These are phyloP conservation scores for Acleris emargana DNA, from an alignment of 2,888 invertebrate genomes.

Conservation along the genomic window DNA sequence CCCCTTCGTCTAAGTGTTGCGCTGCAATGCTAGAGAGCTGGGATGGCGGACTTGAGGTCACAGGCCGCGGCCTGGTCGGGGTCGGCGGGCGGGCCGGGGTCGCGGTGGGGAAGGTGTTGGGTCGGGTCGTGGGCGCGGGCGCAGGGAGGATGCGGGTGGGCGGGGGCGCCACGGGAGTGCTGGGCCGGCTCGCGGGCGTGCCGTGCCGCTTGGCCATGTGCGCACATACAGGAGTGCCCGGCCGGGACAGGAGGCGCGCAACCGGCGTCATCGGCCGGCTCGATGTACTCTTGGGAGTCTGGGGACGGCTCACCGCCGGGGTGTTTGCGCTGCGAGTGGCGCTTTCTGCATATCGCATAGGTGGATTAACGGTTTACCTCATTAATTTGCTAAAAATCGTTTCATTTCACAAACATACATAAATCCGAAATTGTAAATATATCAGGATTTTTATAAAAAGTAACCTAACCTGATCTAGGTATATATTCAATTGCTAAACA, in stretches of 20 bases:
- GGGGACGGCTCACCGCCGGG: conserved; percentile 54
- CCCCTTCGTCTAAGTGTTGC: conserved; percentile 50
- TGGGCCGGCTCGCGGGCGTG: conserved; percentile 55
- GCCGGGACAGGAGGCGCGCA: conserved; percentile 48
- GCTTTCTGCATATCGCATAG: conserved; percentile 38
- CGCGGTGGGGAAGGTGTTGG: not conserved
- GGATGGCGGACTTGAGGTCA: not conserved
- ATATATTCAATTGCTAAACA: too few species aligned
- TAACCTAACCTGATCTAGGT: too few species aligned
- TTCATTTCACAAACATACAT: too few species aligned
- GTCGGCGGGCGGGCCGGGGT: not conserved
- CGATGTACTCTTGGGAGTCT: conserved; percentile 59
- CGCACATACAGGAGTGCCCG: conserved; percentile 53
- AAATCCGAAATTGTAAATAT: too few species aligned
- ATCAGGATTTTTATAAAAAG: too few species aligned
- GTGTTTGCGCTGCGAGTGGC: conserved; percentile 19
- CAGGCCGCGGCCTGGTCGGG: conserved; percentile 3
- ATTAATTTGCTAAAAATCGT: too few species aligned
- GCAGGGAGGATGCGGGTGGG: conserved; percentile 34
- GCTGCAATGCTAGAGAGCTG: not conserved
- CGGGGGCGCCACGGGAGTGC: conserved; percentile 43
- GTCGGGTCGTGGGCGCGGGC: conserved; percentile 11
- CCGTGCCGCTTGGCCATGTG: conserved; percentile 44
- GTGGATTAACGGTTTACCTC: too few species aligned
- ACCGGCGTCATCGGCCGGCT: conserved; percentile 64